Percentiles rank a stretch among this genome's conserved stretches.
phyloP scores from a whole-genome alignment of 2,888 invertebrate genomes.

The Morpho achilles region DNA sequence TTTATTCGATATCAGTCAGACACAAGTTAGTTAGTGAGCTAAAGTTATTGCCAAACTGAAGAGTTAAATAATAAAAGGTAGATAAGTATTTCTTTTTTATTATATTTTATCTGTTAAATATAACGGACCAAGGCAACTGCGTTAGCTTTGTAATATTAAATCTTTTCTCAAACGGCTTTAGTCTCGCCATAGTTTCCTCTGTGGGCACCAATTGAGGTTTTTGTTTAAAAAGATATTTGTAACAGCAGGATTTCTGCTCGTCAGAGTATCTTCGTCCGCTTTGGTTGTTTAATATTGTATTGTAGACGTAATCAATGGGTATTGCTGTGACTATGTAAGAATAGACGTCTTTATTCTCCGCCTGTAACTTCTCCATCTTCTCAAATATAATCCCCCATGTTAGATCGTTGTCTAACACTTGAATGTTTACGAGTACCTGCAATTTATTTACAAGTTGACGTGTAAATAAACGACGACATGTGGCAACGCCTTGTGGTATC shows the following conservation, averaged over 20 bases:
- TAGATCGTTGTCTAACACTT: slow-evolving; percentile 49
- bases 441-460: too few relatives aligned
- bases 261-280: slow-evolving; percentile 30
- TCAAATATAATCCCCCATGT: slow-evolving; percentile 48
- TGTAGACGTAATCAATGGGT: slow-evolving; percentile 62
- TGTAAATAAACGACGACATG: too few relatives aligned
- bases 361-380: slow-evolving; percentile 52
- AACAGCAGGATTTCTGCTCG: slow-evolving; percentile 34
- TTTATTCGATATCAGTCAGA: too few relatives aligned
- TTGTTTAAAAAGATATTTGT: slow-evolving; percentile 30
- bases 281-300: slow-evolving; percentile 43
- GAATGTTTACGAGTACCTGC: slow-evolving; percentile 62
- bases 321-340: slow-evolving; percentile 57
- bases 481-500: too few relatives aligned
- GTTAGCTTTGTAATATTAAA: slow-evolving; percentile 51
- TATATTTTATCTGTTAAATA: slow-evolving; percentile 47
- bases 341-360: slow-evolving; percentile 44
- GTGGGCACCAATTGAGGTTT: slow-evolving; percentile 36
- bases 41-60: too few relatives aligned
- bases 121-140: slow-evolving; percentile 65
- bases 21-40: too few relatives aligned
- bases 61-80: too few relatives aligned
- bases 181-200: slow-evolving; percentile 25
- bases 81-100: too few relatives aligned
- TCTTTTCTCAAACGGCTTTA: slow-evolving; percentile 43